Evolutionary conservation across 2,113 vertebrate species (phyloP).

Genomic region (Emydura subglobosa): DNA sequence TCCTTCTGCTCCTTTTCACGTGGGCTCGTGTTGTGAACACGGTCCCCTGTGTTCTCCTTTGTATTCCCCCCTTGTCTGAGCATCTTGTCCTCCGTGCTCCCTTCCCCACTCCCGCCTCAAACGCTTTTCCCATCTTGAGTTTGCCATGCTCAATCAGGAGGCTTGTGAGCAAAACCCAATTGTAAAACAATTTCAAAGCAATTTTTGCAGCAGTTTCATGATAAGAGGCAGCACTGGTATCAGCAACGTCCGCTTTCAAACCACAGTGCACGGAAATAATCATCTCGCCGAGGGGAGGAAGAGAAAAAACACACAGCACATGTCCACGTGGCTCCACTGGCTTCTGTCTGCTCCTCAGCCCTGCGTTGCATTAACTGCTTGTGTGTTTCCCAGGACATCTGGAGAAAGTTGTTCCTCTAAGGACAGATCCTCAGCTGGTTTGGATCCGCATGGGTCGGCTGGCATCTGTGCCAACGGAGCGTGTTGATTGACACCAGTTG

Average conservation of each 20-base stretch:
- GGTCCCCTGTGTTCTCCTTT: neutral
- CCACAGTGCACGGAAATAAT: neutral
- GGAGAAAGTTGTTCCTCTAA: neutral
- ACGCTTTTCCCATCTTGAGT: neutral
- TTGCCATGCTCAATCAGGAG: neutral
- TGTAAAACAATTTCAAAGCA: conserved; percentile 45
- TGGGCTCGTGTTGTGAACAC: neutral
- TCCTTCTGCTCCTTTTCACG: neutral
- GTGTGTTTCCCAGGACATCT: neutral
- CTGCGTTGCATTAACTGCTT: accelerated
- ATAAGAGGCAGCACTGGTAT: neutral
- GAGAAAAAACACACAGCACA: neutral
- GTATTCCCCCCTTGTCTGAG: neutral
- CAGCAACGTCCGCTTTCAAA: neutral
- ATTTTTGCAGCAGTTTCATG: conserved; percentile 31
- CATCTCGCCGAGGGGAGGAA: neutral
- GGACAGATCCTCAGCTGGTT: neutral
- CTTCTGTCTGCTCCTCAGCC: neutral
- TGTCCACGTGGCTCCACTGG: neutral
- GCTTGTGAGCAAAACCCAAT: neutral
- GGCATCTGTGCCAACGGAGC: accelerated
- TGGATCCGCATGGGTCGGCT: no score
- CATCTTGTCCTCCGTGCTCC: neutral
- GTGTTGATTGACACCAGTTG: neutral
- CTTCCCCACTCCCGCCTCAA: neutral